Conservation (phyloP, 2,888 invertebrate genomes). For the Esperia sulphurella region DNA sequence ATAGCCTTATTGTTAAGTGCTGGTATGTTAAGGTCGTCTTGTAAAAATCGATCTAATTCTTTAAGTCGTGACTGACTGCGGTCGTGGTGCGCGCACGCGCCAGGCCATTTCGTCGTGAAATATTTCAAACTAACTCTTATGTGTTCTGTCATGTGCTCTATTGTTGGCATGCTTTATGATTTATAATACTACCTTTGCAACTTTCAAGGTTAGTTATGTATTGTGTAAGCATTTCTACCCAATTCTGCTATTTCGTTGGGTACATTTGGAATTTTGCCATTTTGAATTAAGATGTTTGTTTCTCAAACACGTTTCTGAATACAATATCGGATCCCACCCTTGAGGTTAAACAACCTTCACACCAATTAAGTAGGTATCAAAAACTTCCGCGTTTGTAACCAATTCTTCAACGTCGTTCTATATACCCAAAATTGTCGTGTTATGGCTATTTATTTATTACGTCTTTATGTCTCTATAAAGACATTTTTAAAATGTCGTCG, state of each 20-base stretch:
- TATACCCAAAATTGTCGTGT: slow-evolving; percentile 33
- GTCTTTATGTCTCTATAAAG: slow-evolving; percentile 13
- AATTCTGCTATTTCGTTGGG: slow-evolving; percentile 9
- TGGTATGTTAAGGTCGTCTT: slow-evolving; percentile 47
- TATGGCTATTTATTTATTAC: slow-evolving; percentile 22
- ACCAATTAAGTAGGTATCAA: slow-evolving; percentile 36
- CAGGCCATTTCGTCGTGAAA: slow-evolving; percentile 51
- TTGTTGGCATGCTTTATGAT: slow-evolving; percentile 65
- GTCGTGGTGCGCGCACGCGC: slow-evolving; percentile 66
- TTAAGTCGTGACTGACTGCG: slow-evolving; percentile 61
- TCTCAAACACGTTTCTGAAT: slow-evolving; percentile 24
- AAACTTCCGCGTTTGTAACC: slow-evolving; percentile 41
- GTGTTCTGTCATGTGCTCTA: slow-evolving; percentile 55
- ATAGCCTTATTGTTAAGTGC: slow-evolving; percentile 18
- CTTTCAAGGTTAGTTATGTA: slow-evolving; percentile 50
- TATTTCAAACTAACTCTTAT: slow-evolving; percentile 56
- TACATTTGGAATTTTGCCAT: slow-evolving; percentile 7
- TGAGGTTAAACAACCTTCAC: slow-evolving; percentile 49
- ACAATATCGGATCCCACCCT: slow-evolving; percentile 52
- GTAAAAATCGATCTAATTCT: slow-evolving; percentile 58
- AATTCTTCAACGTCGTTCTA: slow-evolving; percentile 25
- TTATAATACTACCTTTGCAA: slow-evolving; percentile 51
- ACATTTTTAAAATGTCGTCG: slow-evolving; percentile 25
- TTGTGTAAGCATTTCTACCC: slow-evolving; percentile 34
- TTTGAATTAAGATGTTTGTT: not conserved